These are phyloP conservation scores for Parapristionchus giblindavisi DNA, from an alignment of 2,888 invertebrate species.

Conservation along the genomic window DNA sequence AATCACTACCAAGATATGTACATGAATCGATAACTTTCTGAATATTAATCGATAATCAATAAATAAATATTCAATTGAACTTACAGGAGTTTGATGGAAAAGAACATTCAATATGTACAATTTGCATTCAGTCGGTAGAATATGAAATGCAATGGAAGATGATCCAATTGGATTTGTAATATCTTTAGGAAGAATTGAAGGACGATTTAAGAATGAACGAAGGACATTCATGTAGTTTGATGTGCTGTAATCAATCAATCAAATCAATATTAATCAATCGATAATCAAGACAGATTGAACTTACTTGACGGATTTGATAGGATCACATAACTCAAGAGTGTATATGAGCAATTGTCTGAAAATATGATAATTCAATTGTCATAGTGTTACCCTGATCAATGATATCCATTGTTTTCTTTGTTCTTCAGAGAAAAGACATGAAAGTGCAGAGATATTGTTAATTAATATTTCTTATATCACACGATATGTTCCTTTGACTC, in stretches of 20 bases:
- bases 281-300: neutral
- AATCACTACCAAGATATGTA: conserved; percentile 24
- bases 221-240: conserved; percentile 25
- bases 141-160: conserved; percentile 19
- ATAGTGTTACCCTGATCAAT: neutral
- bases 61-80: neutral
- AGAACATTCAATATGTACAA: conserved; percentile 19
- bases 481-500: too few relatives aligned
- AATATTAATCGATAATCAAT: neutral
- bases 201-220: conserved; percentile 24
- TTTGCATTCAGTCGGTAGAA: conserved; percentile 28
- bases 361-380: neutral
- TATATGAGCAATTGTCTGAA: conserved; percentile 12
- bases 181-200: conserved; percentile 19
- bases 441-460: too few relatives aligned
- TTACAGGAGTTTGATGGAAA: conserved; percentile 21
- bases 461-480: too few relatives aligned
- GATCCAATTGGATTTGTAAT: conserved; percentile 10
- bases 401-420: neutral
- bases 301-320: conserved; percentile 5
- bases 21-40: conserved; percentile 27
- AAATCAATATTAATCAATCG: neutral
- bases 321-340: conserved; percentile 17
- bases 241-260: neutral
- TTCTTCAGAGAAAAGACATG: neutral